Evolutionary conservation across 2,888 invertebrate genomes (phyloP).

Genomic region (Aporophyla lueneburgensis): DNA sequence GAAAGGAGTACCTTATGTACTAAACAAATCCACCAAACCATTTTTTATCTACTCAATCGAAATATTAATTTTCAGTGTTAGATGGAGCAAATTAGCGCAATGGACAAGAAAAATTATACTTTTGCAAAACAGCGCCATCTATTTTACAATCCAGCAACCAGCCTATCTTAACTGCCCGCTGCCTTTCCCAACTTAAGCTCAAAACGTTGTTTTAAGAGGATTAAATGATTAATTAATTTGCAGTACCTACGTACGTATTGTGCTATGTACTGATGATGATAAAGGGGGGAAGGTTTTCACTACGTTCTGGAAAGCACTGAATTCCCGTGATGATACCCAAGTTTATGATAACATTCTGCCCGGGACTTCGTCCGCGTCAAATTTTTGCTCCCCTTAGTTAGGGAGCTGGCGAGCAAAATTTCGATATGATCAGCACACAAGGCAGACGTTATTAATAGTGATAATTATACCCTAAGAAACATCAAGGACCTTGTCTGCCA

Average conservation of each 20-base stretch:
- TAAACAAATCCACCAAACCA: too few species aligned
- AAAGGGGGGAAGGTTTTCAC: slow-evolving; percentile 14
- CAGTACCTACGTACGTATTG: slow-evolving; percentile 51
- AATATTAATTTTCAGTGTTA: background rate
- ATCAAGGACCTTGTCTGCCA: too few species aligned
- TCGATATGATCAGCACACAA: too few species aligned
- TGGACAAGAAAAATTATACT: background rate
- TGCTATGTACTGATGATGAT: slow-evolving; percentile 24
- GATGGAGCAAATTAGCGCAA: background rate
- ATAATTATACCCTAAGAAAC: too few species aligned
- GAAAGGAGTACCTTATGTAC: background rate
- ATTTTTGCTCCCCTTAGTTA: too few species aligned
- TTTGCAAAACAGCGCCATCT: slow-evolving; percentile 30
- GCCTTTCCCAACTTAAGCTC: slow-evolving; percentile 18
- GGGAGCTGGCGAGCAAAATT: too few species aligned
- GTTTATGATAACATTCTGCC: background rate
- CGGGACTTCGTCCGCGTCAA: too few species aligned
- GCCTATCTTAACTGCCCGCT: slow-evolving; percentile 25
- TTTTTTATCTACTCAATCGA: background rate
- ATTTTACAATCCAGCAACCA: background rate
- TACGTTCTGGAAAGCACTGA: background rate
- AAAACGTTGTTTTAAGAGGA: slow-evolving; percentile 69
- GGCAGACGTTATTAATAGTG: too few species aligned
- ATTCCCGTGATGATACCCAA: background rate
- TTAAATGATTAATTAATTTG: slow-evolving; percentile 74